Conservation (phyloP, 2,888 invertebrate species). For the Ommatoiulus sabulosus region DNA sequence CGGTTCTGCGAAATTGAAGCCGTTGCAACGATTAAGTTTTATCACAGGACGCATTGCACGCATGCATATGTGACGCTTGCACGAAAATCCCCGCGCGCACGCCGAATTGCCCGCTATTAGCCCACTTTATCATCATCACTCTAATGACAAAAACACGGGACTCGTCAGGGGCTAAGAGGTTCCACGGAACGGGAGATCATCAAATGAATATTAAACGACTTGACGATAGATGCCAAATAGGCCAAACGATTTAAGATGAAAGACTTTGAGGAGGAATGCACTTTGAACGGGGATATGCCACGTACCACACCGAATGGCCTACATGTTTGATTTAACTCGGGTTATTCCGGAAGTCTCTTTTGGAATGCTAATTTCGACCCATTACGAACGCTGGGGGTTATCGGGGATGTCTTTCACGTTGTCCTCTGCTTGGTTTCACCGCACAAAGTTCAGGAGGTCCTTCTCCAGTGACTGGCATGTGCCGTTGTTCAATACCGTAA, state of each 20-base stretch:
- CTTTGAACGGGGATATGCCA: not conserved
- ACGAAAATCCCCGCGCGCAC: not conserved
- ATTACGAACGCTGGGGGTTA: not conserved
- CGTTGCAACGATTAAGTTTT: constrained; percentile 18
- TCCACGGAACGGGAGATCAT: not conserved
- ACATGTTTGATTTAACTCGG: not conserved
- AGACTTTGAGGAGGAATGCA: constrained; percentile 4
- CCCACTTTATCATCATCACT: constrained; percentile 22
- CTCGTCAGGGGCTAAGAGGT: constrained; percentile 13
- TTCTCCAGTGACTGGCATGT: no score
- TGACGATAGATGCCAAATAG: constrained; percentile 6
- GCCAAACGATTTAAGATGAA: not conserved
- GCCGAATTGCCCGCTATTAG: constrained; percentile 14
- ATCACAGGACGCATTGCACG: not conserved
- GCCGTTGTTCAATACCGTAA: no score
- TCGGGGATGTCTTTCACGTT: not conserved
- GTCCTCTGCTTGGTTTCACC: no score
- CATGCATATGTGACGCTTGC: not conserved
- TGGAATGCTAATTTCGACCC: not conserved
- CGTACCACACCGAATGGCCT: not conserved
- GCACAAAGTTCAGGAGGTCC: no score
- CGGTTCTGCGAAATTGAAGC: not conserved
- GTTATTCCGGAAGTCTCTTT: not conserved
- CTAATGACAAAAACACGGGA: constrained; percentile 5
- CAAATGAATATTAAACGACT: constrained; percentile 27